Evolutionary conservation across 1,140 invertebrate species (phyloP).

Genomic region (Laupala kohalensis): DNA sequence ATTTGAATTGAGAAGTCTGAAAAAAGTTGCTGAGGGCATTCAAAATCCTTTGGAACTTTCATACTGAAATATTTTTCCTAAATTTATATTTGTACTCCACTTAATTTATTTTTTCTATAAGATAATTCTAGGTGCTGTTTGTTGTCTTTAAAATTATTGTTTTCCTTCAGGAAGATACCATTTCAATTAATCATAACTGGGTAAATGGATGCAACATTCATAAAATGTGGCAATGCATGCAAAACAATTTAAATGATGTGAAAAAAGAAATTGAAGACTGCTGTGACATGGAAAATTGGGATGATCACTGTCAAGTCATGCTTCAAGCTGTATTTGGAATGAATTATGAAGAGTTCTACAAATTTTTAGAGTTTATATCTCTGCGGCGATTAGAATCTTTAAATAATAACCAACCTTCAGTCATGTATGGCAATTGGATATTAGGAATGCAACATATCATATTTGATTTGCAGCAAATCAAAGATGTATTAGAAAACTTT

Average conservation of each 20-base stretch:
- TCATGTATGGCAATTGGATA: slow-evolving; percentile 26
- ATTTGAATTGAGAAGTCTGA: too few species aligned
- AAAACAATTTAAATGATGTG: slow-evolving; percentile 49
- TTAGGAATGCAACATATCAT: slow-evolving; percentile 31
- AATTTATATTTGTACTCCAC: not conserved
- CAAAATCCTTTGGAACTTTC: not conserved
- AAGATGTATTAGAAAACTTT: slow-evolving; percentile 28
- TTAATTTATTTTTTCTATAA: not conserved
- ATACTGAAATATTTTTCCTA: not conserved
- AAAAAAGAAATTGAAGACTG: slow-evolving; percentile 68
- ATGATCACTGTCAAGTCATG: slow-evolving; percentile 63
- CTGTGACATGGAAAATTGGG: slow-evolving; percentile 52
- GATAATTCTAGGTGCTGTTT: not conserved
- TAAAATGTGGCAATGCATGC: slow-evolving; percentile 55
- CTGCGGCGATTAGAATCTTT: slow-evolving; percentile 32
- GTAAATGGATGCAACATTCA: slow-evolving; percentile 81
- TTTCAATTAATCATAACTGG: slow-evolving; percentile 97
- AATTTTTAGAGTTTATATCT: slow-evolving; percentile 51
- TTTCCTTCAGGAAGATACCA: slow-evolving; percentile 62
- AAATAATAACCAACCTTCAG: slow-evolving; percentile 18
- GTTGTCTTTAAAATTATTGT: not conserved
- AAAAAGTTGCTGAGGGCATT: too few species aligned
- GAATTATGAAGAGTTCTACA: slow-evolving; percentile 56
- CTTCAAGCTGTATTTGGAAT: slow-evolving; percentile 72
- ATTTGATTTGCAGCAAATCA: slow-evolving; percentile 32